These are phyloP conservation scores for Raja brachyura DNA, from an alignment of 2,113 vertebrate species.

Conservation along the genomic window DNA sequence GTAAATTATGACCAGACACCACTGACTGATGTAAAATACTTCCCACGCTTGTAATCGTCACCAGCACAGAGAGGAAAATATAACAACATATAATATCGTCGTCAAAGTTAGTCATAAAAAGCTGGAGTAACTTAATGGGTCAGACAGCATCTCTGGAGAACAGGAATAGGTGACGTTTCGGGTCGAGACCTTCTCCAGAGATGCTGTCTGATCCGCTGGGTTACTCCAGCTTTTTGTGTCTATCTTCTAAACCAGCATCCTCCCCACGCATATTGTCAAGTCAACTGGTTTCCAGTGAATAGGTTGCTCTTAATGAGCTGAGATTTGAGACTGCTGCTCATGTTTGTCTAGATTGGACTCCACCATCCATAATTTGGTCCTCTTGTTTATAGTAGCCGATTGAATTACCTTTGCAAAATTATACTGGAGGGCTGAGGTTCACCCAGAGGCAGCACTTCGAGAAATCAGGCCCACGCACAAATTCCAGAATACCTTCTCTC, in stretches of 20 bases:
- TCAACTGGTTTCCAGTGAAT: neutral
- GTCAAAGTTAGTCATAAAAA: too few species aligned
- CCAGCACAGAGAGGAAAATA: neutral
- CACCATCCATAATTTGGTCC: neutral
- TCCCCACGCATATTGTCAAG: neutral
- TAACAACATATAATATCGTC: neutral
- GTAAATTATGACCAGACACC: neutral
- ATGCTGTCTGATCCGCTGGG: too few species aligned
- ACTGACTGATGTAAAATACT: neutral
- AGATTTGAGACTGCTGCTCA: neutral
- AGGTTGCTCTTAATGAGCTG: neutral
- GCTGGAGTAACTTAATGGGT: too few species aligned
- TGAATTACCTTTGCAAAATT: neutral
- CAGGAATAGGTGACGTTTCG: too few species aligned
- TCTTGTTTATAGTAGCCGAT: neutral
- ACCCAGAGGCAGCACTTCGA: neutral
- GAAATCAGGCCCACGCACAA: neutral
- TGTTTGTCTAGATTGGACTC: neutral
- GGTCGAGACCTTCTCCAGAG: too few species aligned
- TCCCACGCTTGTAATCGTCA: neutral
- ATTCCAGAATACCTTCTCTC: neutral
- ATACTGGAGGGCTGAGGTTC: neutral
- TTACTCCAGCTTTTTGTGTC: too few species aligned
- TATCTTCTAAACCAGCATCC: too few species aligned
- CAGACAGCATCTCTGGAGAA: too few species aligned